Evolutionary conservation across 2,888 invertebrate genomes (phyloP).

Genomic region (Amblyjoppa proteus): DNA sequence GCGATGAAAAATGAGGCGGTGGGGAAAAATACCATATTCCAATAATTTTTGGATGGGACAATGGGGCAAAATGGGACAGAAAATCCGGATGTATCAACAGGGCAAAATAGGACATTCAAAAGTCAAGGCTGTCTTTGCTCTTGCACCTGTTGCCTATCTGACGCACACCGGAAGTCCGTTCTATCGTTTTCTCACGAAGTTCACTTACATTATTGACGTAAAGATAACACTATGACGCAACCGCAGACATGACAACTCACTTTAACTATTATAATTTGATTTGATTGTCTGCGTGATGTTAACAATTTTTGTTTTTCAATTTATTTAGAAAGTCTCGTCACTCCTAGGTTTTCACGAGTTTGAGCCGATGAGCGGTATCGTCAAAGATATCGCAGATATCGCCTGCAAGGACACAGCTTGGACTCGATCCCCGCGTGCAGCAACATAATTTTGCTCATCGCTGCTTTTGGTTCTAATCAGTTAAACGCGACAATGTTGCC

Average conservation of each 20-base stretch:
- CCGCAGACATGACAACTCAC: no score
- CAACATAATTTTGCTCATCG: slow-evolving; percentile 89
- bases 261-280: no score
- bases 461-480: slow-evolving; percentile 87
- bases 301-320: neutral
- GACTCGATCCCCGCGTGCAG: slow-evolving; percentile 87
- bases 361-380: slow-evolving; percentile 86
- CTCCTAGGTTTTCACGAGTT: slow-evolving; percentile 86
- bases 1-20: no score
- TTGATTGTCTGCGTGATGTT: neutral
- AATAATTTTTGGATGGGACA: no score
- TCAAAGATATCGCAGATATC: slow-evolving; percentile 84
- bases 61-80: no score
- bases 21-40: no score
- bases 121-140: no score
- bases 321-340: slow-evolving; percentile 62
- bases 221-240: neutral
- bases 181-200: slow-evolving; percentile 85
- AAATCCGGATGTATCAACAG: no score
- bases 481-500: slow-evolving; percentile 89
- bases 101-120: no score
- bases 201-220: slow-evolving; percentile 78
- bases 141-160: slow-evolving; percentile 58
- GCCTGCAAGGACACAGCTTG: slow-evolving; percentile 87
- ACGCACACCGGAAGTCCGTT: slow-evolving; percentile 85